Percentiles rank a stretch among this genome's conserved stretches.
These are phyloP conservation scores for Phoenoteleia sp. DNA, from an alignment of 2,888 invertebrate species.

Conservation along the genomic window DNA sequence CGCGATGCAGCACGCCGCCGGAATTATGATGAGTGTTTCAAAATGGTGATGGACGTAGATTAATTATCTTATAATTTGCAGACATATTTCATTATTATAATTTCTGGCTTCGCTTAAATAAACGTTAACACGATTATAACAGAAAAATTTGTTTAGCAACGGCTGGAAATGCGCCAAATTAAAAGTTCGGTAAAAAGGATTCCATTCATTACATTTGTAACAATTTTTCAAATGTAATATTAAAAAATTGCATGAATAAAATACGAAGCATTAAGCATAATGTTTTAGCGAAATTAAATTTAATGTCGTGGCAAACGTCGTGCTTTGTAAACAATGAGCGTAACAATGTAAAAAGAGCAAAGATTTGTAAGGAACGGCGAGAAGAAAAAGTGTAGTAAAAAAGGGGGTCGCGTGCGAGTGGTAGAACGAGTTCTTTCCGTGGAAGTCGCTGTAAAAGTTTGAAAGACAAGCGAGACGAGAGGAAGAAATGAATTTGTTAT, in stretches of 20 bases:
- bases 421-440: constrained; percentile 33
- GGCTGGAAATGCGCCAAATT: no score
- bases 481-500: constrained; percentile 81
- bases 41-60: constrained; percentile 29
- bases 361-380: constrained; percentile 49
- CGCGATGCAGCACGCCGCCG: background rate
- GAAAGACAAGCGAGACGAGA: constrained; percentile 64
- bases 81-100: background rate
- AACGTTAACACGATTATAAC: background rate
- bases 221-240: no score
- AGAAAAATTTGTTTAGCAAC: background rate
- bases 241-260: constrained; percentile 3
- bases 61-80: constrained; percentile 24
- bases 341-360: constrained; percentile 11
- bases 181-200: no score
- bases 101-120: background rate
- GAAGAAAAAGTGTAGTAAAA: constrained; percentile 31
- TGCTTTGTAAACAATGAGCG: constrained; percentile 23
- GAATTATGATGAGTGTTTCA: constrained; percentile 7
- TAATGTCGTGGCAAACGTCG: background rate
- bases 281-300: background rate
- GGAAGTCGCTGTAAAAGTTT: constrained; percentile 53
- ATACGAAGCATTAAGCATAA: background rate
- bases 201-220: no score
- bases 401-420: constrained; percentile 54